Evolutionary conservation across 2,797 vertebrate species (phyloP), one percentile per base, ranked within the genome.

Genomic region (Silurus aristotelis): DNA sequence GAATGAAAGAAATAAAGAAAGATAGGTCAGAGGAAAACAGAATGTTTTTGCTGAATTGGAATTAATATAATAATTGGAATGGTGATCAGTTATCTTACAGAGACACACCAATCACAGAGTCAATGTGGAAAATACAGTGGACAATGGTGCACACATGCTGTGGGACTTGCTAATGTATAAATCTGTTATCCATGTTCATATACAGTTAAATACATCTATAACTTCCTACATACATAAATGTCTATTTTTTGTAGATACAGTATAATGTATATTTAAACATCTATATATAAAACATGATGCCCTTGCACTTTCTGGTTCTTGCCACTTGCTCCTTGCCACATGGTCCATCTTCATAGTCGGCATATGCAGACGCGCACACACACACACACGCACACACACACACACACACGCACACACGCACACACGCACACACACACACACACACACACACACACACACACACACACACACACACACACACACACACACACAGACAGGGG

Each of bases 21-120:
- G 20, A 58, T 19, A 80, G 25, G 71, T 38, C 6, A 19, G 9
- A 85, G 56, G 6, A 10, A 79, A 22, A 76, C 48, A 20, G 38
- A 22, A 55, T 68, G 25, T 56, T 83, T 83, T 66, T 80, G 70
- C 80, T 87, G 80, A 85, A 75, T 73, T 60, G 17, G 71, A 85
- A 87, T 87, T 84, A 84, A 4, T 38, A 38, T 38, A 38, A 38
- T 38, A 56, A 67, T 38, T 64, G 25, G 77, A 78, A 86, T 60
- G 85, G 84, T 89, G 84, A 85, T 87, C 78, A 83, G 68, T 64
- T 87, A 88, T 84, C 64, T 61, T 63, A 70, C 77, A 80, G 48
- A 8, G 19, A 80, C 76, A 79, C 81, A 52, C 60, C 56, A 76
- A 77, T 80, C 56, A 84, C 75, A 22, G 66, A 81, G 83, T 85